A percentile compares a stretch with the other conserved stretches of the same genome.
Conservation (phyloP, 2,113 vertebrate species). For the Mormoops blainvillei region DNA sequence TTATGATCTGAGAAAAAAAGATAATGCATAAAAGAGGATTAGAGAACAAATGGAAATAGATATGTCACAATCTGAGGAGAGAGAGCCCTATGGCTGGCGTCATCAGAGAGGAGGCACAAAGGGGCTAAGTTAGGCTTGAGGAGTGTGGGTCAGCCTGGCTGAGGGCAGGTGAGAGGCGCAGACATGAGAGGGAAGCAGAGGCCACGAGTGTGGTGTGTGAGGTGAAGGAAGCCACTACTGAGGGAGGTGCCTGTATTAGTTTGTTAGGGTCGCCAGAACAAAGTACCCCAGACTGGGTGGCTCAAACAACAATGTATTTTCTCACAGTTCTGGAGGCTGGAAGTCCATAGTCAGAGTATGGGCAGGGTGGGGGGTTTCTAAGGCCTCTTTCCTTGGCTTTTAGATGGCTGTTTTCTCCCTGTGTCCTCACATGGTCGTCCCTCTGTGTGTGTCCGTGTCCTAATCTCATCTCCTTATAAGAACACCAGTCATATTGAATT, state of each 20-base stretch:
- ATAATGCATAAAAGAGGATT: neutral
- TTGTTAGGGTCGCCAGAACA: neutral
- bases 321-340: neutral
- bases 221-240: rapidly evolving
- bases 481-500: neutral
- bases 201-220: neutral
- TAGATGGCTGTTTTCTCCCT: neutral
- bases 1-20: neutral
- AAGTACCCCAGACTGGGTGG: neutral
- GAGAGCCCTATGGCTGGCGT: neutral
- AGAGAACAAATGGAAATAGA: neutral
- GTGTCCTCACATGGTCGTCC: neutral
- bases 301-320: neutral
- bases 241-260: neutral
- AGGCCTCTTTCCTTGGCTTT: neutral
- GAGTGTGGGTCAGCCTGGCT: neutral
- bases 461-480: neutral
- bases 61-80: neutral
- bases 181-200: no score
- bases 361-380: neutral
- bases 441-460: neutral
- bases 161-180: neutral
- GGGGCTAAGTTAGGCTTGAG: neutral
- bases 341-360: neutral
- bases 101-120: neutral